A percentile compares a stretch with the other conserved stretches of the same genome.
phyloP scores from a whole-genome alignment of 1,140 invertebrate species.

The Anastrepha ludens region DNA sequence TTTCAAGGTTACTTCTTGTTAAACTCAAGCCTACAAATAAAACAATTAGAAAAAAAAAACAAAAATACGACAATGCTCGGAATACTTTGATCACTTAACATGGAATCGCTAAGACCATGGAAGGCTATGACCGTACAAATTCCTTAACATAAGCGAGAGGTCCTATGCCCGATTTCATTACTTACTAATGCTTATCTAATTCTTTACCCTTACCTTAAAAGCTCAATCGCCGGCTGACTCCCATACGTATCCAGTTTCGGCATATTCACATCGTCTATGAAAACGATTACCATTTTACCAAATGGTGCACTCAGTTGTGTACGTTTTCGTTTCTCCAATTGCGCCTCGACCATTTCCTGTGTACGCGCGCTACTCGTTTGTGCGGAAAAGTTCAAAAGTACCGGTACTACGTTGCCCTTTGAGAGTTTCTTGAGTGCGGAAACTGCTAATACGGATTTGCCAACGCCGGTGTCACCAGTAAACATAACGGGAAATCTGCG shows the following conservation, averaged over 20 bases:
- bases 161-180: too few relatives aligned
- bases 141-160: too few relatives aligned
- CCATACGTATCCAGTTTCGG: constrained; percentile 89
- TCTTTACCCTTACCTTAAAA: constrained; percentile 79
- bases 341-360: constrained; percentile 87
- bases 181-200: too few relatives aligned
- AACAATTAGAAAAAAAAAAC: too few relatives aligned
- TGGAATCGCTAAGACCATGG: too few relatives aligned
- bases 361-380: constrained; percentile 89
- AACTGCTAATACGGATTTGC: constrained; percentile 89
- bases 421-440: constrained; percentile 81
- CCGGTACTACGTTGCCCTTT: constrained; percentile 80
- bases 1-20: too few relatives aligned
- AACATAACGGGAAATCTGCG: constrained; percentile 84
- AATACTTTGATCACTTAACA: too few relatives aligned
- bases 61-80: too few relatives aligned
- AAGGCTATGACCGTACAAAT: too few relatives aligned
- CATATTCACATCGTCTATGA: constrained; percentile 95
- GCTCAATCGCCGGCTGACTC: constrained; percentile 91
- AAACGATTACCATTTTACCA: constrained; percentile 84
- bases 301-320: constrained; percentile 88
- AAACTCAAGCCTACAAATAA: too few relatives aligned
- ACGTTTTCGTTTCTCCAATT: constrained; percentile 87
- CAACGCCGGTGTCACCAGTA: constrained; percentile 87
- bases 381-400: constrained; percentile 90